phyloP scores from a whole-genome alignment of 1,140 invertebrate genomes.

The Zaprionus kolodkinae region DNA sequence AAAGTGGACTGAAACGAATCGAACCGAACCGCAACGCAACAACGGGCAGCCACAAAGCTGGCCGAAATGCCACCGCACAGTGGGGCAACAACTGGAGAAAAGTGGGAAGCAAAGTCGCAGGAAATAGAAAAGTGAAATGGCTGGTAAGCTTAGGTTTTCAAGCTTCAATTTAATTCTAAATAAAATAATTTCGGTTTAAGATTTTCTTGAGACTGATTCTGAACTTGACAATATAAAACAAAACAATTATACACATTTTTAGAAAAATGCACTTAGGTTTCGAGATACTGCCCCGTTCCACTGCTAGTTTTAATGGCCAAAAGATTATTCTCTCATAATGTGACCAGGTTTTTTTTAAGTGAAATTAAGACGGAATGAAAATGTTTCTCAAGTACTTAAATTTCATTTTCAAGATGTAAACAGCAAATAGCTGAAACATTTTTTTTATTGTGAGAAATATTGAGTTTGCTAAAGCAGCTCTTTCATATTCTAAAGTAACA shows the following conservation, averaged over 20 bases:
- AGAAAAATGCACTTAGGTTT: no score
- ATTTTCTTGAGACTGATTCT: neutral
- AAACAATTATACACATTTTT: no score
- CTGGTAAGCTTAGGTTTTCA: no score
- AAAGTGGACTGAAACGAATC: conserved; percentile 72
- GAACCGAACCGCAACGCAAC: conserved; percentile 60
- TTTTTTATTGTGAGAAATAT: neutral
- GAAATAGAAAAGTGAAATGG: no score
- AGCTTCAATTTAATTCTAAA: no score
- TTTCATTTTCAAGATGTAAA: neutral
- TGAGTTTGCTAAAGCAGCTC: neutral
- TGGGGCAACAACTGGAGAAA: conserved; percentile 9
- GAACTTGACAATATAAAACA: no score
- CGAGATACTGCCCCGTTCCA: no score
- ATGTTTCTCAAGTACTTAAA: neutral
- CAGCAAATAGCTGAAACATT: neutral
- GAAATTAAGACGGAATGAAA: neutral
- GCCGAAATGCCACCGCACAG: conserved; percentile 37
- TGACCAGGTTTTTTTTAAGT: neutral
- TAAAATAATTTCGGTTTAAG: no score
- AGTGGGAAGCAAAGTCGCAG: no score
- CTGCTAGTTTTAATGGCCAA: no score
- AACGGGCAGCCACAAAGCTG: conserved; percentile 46
- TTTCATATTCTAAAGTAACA: neutral
- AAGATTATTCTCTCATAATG: neutral